Evolutionary conservation across 2,113 vertebrate species (phyloP).

Genomic region (Corapipo altera): DNA sequence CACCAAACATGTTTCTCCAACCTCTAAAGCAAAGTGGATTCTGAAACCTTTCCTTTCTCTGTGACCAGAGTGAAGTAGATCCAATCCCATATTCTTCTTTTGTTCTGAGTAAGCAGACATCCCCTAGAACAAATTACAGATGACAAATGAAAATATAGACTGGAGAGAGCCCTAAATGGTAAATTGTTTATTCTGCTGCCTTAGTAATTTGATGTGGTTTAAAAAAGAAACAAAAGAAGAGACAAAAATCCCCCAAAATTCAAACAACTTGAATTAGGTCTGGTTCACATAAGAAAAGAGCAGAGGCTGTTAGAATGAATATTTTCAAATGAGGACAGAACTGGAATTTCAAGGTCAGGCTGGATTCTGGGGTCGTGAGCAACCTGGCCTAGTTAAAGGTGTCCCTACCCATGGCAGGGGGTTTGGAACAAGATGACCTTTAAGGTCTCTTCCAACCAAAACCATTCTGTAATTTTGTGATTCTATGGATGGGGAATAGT

Average conservation of each 20-base stretch:
- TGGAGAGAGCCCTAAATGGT: neutral
- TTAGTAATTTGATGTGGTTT: neutral
- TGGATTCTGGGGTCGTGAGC: neutral
- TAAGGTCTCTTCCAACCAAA: neutral
- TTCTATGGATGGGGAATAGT: neutral
- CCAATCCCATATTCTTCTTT: neutral
- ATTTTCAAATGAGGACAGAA: neutral
- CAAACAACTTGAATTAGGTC: neutral
- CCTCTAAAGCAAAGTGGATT: neutral
- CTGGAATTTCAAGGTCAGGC: neutral
- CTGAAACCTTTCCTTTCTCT: neutral
- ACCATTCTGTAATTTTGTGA: neutral
- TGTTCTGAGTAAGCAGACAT: neutral
- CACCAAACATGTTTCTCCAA: neutral
- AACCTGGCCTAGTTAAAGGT: neutral
- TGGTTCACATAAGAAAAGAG: neutral
- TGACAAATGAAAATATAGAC: neutral
- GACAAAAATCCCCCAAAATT: neutral
- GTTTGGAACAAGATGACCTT: accelerated
- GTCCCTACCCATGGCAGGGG: neutral
- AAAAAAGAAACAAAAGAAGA: neutral
- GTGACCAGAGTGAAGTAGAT: neutral
- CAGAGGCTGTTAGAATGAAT: neutral
- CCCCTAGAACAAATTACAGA: neutral
- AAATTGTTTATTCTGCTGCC: neutral